Percentiles rank a stretch among this genome's conserved stretches.
Evolutionary conservation across 2,797 vertebrate species (phyloP).

Genomic region (Rostrhamus sociabilis): DNA sequence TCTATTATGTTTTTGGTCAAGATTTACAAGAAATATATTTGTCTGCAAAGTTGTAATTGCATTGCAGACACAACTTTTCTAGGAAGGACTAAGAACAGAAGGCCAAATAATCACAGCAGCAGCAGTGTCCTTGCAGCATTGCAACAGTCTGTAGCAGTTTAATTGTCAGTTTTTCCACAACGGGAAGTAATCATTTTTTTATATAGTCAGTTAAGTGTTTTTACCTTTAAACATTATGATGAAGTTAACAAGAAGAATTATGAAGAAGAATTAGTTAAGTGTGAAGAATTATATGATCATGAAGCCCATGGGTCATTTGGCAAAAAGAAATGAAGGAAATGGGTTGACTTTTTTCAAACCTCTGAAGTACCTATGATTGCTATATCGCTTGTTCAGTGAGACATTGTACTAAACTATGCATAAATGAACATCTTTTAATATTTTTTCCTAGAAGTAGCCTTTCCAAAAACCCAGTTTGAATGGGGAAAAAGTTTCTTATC

Average conservation of each 20-base stretch:
- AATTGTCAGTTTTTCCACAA: background rate
- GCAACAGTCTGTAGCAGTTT: background rate
- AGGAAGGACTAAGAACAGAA: background rate
- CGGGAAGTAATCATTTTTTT: background rate
- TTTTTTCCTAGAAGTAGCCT: background rate
- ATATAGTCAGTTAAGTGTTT: background rate
- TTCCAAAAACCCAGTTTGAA: background rate
- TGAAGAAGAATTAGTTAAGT: background rate
- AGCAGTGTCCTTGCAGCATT: background rate
- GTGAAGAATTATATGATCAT: background rate
- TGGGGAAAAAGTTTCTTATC: background rate
- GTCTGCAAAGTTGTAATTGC: background rate
- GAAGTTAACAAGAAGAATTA: background rate
- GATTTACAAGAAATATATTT: background rate
- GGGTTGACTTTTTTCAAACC: background rate
- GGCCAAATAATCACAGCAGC: background rate
- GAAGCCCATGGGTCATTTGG: background rate
- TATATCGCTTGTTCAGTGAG: background rate
- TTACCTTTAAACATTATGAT: background rate
- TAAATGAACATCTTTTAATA: background rate
- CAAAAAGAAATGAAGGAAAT: constrained; percentile 8
- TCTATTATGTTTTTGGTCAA: background rate
- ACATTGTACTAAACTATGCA: background rate
- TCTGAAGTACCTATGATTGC: background rate
- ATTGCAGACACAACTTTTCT: background rate